These are phyloP conservation scores for Aleiodes leptofemur DNA, from an alignment of 2,888 invertebrate genomes.

Conservation along the genomic window DNA sequence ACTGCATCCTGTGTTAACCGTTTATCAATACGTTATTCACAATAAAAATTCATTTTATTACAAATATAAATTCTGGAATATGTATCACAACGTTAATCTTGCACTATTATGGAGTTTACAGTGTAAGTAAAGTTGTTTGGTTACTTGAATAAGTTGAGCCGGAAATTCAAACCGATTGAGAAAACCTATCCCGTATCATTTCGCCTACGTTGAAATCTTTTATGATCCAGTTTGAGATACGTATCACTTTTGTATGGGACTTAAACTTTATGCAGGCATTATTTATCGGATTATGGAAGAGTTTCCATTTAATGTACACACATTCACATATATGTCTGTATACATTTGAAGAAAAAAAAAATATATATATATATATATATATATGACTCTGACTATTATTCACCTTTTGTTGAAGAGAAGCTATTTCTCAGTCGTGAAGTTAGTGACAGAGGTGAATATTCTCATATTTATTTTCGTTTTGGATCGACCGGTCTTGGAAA, in stretches of 20 bases:
- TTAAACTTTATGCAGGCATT: constrained; percentile 5
- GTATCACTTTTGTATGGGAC: constrained; percentile 2
- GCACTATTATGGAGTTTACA: constrained; percentile 70
- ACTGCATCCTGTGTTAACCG: too few relatives aligned
- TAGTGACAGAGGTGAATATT: constrained; percentile 35
- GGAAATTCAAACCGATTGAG: constrained; percentile 21
- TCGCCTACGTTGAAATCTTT: constrained; percentile 10
- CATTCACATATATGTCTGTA: too few relatives aligned
- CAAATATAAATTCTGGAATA: constrained; percentile 48
- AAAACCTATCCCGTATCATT: constrained; percentile 4
- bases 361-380: too few relatives aligned
- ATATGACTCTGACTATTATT: too few relatives aligned
- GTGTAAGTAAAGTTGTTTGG: constrained; percentile 60
- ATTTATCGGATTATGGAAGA: constrained; percentile 31
- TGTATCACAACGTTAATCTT: constrained; percentile 72
- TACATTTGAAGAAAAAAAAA: too few relatives aligned
- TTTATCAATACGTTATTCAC: too few relatives aligned
- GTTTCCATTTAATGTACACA: constrained; percentile 25
- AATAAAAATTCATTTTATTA: too few relatives aligned
- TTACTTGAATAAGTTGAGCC: constrained; percentile 1
- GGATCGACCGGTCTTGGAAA: constrained; percentile 30
- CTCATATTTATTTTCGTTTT: background rate
- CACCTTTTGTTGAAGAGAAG: too few relatives aligned
- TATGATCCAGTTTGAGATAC: constrained; percentile 18
- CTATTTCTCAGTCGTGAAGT: background rate